Base-by-base conservation (phyloP, 2,888 invertebrate genomes). In the Alsophila aescularia region DNA sequence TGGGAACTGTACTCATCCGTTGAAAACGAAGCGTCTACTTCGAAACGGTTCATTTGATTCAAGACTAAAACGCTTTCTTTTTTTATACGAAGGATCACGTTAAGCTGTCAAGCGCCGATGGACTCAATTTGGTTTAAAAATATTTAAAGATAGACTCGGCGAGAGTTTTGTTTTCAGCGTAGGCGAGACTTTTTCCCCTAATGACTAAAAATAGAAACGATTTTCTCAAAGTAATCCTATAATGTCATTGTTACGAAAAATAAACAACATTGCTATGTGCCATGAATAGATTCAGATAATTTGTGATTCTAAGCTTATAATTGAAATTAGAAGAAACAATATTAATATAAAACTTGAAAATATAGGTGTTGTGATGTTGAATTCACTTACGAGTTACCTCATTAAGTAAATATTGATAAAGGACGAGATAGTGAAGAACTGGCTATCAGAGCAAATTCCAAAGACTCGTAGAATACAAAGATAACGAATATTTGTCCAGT, bases 1-100 rank as follows among this genome's bases (percentile, higher is more conserved):
- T 90, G 90, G 84, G 90, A 90, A 89, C 68, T 68, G 50, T 63
- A 58, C 72, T 75, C 79, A 77, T 77, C 72, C 81, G 77, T 67
- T 58, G 49, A 54, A 60, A 54, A 21, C 64, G 58, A 64, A 67
- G 61, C 64, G 51, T 66, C 51, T 62, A 52, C 55, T 61, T 52
- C 58, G 70, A 69, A 68, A 75, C 64, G 72, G 58, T 72, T 68
- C 69, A 72, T 73, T 75, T 70, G 40, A 44, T 44, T 44, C 45
- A 36, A 51, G 51, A 44, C 45, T 52, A 54, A 60, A 59, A 53
- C n/a, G 58, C 44, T 45, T 52, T 56, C 55, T 40, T 50, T 58
- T 60, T 55, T 67, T 71, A 70, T 72, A 64, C 34, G 53, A 67
- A 56, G 61, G 65, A 72, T 73, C 73, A 67, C 67, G 60, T 64